Conservation (phyloP, 2,888 invertebrate species). For the Lamproptera curius region DNA sequence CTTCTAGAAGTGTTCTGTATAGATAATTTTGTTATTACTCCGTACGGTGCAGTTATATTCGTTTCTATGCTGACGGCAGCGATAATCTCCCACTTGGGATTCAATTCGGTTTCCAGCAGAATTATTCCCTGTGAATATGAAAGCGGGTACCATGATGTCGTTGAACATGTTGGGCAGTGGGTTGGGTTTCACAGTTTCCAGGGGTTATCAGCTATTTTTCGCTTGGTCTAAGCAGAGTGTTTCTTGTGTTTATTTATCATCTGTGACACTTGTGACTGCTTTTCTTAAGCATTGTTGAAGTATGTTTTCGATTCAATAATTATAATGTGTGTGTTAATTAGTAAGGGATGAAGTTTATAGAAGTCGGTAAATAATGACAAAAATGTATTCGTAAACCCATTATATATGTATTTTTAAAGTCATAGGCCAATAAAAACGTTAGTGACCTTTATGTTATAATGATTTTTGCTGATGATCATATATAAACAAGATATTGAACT, state of each 20-base stretch:
- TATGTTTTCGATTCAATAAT: no score
- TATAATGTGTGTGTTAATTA: no score
- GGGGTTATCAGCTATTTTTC: conserved; percentile 68
- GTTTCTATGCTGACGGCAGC: conserved; percentile 53
- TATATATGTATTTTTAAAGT: no score
- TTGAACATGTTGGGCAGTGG: conserved; percentile 65
- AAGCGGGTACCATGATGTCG: conserved; percentile 69
- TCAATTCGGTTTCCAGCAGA: conserved; percentile 72
- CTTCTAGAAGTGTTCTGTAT: conserved; percentile 43
- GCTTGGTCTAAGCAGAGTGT: conserved; percentile 65
- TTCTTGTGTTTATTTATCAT: conserved; percentile 72
- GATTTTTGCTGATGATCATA: no score
- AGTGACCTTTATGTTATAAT: no score
- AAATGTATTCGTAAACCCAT: no score
- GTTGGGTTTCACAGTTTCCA: conserved; percentile 65
- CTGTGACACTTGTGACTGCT: no score
- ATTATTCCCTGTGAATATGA: conserved; percentile 76
- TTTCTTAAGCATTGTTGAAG: no score
- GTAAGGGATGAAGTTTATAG: no score
- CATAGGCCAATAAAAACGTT: no score
- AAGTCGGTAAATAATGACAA: no score
- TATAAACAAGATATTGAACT: no score
- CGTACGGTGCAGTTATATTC: conserved; percentile 53
- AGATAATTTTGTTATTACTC: conserved; percentile 31
- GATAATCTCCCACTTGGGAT: conserved; percentile 53